These are phyloP conservation scores for Anastrepha obliqua DNA, from an alignment of 1,140 invertebrate genomes.

Conservation along the genomic window DNA sequence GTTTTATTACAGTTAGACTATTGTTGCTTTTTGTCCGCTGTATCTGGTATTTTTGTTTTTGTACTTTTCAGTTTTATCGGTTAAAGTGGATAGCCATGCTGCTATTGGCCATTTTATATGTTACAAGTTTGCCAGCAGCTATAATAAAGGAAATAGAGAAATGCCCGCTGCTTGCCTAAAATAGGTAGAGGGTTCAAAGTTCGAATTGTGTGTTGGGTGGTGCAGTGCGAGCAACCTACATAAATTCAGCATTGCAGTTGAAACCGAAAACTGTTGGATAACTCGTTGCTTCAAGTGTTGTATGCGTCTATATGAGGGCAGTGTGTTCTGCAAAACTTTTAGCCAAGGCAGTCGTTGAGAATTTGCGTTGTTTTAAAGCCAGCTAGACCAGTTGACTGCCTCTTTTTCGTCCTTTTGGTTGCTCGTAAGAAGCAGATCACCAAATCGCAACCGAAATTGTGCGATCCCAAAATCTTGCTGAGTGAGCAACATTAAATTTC, in stretches of 20 bases:
- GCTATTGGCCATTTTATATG: background rate
- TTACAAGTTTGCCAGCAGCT: background rate
- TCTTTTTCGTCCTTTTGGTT: background rate
- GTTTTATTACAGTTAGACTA: background rate
- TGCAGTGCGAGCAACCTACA: background rate
- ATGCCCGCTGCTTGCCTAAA: background rate
- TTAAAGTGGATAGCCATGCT: background rate
- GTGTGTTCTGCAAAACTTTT: background rate
- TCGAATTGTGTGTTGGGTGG: background rate
- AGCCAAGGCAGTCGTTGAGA: background rate
- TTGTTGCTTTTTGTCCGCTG: background rate
- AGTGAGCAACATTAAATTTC: background rate
- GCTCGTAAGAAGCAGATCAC: background rate
- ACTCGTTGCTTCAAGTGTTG: background rate
- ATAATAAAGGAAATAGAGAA: conserved; percentile 6
- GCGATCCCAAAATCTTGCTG: background rate
- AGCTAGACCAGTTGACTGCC: background rate
- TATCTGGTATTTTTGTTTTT: background rate
- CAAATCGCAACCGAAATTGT: background rate
- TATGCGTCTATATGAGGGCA: background rate
- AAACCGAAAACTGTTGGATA: conserved; percentile 39
- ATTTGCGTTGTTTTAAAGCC: background rate
- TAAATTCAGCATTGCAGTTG: conserved; percentile 44
- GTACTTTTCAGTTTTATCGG: background rate
- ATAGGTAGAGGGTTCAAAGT: background rate